phyloP scores from a whole-genome alignment of 2,888 invertebrate genomes.

The Athripsodes cinereus region DNA sequence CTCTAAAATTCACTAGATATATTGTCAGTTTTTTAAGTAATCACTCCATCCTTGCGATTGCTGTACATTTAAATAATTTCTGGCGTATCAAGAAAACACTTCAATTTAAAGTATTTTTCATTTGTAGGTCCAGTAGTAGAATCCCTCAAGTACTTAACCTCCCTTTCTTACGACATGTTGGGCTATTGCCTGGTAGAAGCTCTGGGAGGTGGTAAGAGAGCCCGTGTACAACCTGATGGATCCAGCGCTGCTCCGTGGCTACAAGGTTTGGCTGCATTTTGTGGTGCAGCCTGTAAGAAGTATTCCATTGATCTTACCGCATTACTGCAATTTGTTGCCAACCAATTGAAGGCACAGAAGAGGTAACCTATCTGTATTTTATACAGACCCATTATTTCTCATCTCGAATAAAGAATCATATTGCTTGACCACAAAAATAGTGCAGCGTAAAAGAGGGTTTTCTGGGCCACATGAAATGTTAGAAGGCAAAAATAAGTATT shows the following conservation, averaged over 20 bases:
- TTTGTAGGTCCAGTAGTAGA: conserved; percentile 80
- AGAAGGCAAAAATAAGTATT: no score
- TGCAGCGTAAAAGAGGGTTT: no score
- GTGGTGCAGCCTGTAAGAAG: conserved; percentile 94
- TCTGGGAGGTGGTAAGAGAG: conserved; percentile 69
- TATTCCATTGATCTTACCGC: conserved; percentile 95
- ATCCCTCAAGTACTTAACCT: conserved; percentile 92
- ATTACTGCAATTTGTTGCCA: conserved; percentile 92
- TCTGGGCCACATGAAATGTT: no score
- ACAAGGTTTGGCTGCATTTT: conserved; percentile 91
- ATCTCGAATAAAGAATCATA: no score
- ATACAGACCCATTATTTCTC: no score
- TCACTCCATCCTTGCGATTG: no score
- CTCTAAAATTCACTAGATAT: no score
- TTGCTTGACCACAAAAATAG: no score
- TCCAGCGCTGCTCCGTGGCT: conserved; percentile 92
- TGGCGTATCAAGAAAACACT: no score
- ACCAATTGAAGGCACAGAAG: conserved; percentile 93
- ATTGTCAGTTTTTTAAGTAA: no score
- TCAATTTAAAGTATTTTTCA: no score
- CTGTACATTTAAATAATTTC: no score
- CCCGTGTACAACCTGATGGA: conserved; percentile 78
- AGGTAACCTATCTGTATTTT: conserved; percentile 52
- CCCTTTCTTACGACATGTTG: conserved; percentile 91
- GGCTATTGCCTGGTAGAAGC: conserved; percentile 95